These are phyloP conservation scores for Lasius platythorax DNA, from an alignment of 2,888 invertebrate species.

Conservation along the genomic window DNA sequence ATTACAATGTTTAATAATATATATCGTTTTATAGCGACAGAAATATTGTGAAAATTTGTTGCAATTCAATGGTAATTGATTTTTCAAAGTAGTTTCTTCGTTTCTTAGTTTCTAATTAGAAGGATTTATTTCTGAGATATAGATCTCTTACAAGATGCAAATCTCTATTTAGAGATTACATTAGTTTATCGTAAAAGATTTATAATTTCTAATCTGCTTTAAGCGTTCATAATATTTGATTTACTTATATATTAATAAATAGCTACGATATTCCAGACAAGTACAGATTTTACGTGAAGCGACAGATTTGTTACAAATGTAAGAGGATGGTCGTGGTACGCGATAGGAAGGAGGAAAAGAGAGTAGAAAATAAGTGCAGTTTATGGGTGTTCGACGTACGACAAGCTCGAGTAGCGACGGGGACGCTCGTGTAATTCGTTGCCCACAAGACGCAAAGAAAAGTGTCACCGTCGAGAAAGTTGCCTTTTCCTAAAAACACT, in stretches of 20 bases:
- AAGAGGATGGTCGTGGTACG: constrained; percentile 1
- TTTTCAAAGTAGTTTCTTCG: neutral
- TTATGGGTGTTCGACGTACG: constrained; percentile 54
- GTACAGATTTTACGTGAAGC: constrained; percentile 22
- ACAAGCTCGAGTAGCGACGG: constrained; percentile 52
- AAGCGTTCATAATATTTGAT: neutral
- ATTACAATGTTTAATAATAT: neutral
- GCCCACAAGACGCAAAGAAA: constrained; percentile 53
- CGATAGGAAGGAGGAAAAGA: constrained; percentile 13
- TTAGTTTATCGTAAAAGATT: neutral
- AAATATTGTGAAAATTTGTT: neutral
- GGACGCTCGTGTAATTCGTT: constrained; percentile 53
- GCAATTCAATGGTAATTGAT: neutral
- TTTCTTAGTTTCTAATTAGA: neutral
- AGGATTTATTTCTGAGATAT: neutral
- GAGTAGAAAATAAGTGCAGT: constrained; percentile 52
- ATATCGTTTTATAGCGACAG: neutral
- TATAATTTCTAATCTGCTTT: neutral
- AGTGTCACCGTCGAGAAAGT: constrained; percentile 53
- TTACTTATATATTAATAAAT: constrained; percentile 15
- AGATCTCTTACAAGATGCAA: neutral
- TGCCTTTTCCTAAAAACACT: constrained; percentile 56
- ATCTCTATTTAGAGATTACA: neutral
- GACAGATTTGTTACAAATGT: constrained; percentile 43
- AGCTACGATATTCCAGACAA: constrained; percentile 12